Evolutionary conservation across 2,888 invertebrate genomes (phyloP).

Genomic region (Arctia plantaginis): DNA sequence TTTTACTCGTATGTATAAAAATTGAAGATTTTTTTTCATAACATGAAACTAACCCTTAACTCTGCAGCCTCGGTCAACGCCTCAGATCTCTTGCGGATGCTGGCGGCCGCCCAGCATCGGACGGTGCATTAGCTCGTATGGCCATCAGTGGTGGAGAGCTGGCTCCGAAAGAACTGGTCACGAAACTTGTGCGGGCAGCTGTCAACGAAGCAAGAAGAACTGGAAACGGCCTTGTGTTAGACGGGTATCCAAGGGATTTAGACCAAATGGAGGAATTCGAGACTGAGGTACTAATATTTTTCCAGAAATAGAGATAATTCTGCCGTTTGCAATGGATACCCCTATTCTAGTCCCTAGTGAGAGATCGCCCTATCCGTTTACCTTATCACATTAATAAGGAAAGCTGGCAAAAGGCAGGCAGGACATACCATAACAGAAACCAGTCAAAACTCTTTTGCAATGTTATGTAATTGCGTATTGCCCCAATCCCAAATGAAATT

Average conservation of each 20-base stretch:
- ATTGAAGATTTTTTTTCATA: too few relatives aligned
- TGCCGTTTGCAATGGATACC: background rate
- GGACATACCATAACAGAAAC: too few relatives aligned
- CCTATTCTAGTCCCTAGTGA: background rate
- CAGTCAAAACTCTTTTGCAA: too few relatives aligned
- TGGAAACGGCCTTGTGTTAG: constrained; percentile 94
- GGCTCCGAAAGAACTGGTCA: constrained; percentile 92
- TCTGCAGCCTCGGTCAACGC: constrained; percentile 90
- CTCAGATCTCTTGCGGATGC: constrained; percentile 91
- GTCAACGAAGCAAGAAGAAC: constrained; percentile 85
- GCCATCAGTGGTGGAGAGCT: constrained; percentile 93
- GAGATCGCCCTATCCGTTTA: background rate
- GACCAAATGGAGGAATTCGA: constrained; percentile 96
- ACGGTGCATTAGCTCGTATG: constrained; percentile 89
- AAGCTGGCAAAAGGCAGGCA: background rate
- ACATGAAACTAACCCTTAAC: background rate
- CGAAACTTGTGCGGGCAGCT: constrained; percentile 91
- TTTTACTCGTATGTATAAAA: too few relatives aligned
- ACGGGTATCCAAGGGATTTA: constrained; percentile 97
- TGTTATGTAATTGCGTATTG: background rate
- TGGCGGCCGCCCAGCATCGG: constrained; percentile 87
- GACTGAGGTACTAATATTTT: constrained; percentile 89
- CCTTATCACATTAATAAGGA: background rate
- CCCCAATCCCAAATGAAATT: too few relatives aligned
- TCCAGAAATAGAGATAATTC: background rate